Conservation (phyloP, 2,797 vertebrate genomes). For the Xenopus petersii region DNA sequence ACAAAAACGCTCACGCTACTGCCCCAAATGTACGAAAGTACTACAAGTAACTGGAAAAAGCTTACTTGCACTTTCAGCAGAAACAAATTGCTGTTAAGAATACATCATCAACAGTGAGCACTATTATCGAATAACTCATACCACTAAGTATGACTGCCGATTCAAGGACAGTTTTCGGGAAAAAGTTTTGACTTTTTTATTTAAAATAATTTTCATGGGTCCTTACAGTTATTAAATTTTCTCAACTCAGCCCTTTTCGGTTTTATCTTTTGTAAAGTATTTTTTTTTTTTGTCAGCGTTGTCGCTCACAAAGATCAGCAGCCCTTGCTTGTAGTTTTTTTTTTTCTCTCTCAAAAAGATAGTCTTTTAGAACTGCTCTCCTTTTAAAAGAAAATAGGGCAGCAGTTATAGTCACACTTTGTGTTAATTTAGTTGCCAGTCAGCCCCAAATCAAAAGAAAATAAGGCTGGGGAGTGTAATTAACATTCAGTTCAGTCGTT, state of each 20-base stretch:
- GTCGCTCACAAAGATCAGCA: constrained; percentile 74
- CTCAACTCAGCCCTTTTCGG: constrained; percentile 48
- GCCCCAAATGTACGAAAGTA: constrained; percentile 49
- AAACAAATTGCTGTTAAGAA: not conserved
- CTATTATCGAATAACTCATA: too few species aligned
- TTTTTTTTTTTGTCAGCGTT: constrained; percentile 12
- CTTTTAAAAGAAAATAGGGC: constrained; percentile 81
- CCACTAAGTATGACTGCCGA: too few species aligned
- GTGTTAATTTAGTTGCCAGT: constrained; percentile 83
- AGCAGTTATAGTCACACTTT: constrained; percentile 82
- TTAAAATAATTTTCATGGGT: too few species aligned
- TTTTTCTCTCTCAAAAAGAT: constrained; percentile 60
- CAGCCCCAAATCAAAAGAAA: constrained; percentile 84
- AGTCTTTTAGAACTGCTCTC: constrained; percentile 77
- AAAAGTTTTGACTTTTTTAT: too few species aligned
- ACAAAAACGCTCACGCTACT: constrained; percentile 49
- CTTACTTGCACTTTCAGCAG: not conserved
- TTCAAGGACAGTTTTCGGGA: too few species aligned
- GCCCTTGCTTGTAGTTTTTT: constrained; percentile 75
- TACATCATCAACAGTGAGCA: too few species aligned
- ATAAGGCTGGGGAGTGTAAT: constrained; percentile 91
- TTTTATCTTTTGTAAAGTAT: constrained; percentile 42
- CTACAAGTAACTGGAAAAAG: not conserved
- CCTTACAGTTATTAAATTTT: constrained; percentile 59
- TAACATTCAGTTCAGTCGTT: constrained; percentile 98